A percentile compares a stretch with the other conserved stretches of the same genome.
Conservation (phyloP, 2,888 invertebrate genomes). For the Drosophila meridiana region DNA sequence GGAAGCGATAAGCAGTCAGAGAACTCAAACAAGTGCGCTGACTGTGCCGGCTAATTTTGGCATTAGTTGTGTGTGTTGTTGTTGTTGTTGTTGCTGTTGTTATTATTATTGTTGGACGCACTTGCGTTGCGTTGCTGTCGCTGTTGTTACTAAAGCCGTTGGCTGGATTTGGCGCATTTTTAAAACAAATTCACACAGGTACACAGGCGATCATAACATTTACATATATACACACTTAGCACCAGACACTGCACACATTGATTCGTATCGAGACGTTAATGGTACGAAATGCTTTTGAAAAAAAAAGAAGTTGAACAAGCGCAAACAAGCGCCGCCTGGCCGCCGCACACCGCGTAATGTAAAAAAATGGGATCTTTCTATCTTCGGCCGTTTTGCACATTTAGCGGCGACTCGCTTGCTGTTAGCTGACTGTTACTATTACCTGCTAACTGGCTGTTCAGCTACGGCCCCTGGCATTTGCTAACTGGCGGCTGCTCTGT, state of each 20-base stretch:
- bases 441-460: constrained; percentile 30
- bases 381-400: constrained; percentile 44
- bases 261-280: constrained; percentile 28
- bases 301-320: constrained; percentile 48
- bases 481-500: constrained; percentile 22
- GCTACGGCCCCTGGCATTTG: constrained; percentile 1
- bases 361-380: constrained; percentile 47
- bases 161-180: constrained; percentile 64
- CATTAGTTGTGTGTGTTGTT: constrained; percentile 26
- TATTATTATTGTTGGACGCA: constrained; percentile 28
- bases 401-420: constrained; percentile 20
- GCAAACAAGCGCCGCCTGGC: constrained; percentile 58
- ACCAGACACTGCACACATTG: constrained; percentile 21
- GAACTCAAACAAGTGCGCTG: constrained; percentile 59
- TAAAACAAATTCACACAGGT: constrained; percentile 38
- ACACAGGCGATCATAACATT: constrained; percentile 18
- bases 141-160: constrained; percentile 33
- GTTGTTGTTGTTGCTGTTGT: constrained; percentile 26
- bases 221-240: constrained; percentile 5
- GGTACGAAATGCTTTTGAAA: constrained; percentile 34
- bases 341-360: constrained; percentile 60
- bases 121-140: constrained; percentile 27
- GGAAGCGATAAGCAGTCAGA: constrained; percentile 30
- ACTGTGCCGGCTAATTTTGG: constrained; percentile 56
- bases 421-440: constrained; percentile 30